A percentile compares a stretch with the other conserved stretches of the same genome.
phyloP scores from a whole-genome alignment of 2,888 invertebrate genomes.

The Muscina levida region DNA sequence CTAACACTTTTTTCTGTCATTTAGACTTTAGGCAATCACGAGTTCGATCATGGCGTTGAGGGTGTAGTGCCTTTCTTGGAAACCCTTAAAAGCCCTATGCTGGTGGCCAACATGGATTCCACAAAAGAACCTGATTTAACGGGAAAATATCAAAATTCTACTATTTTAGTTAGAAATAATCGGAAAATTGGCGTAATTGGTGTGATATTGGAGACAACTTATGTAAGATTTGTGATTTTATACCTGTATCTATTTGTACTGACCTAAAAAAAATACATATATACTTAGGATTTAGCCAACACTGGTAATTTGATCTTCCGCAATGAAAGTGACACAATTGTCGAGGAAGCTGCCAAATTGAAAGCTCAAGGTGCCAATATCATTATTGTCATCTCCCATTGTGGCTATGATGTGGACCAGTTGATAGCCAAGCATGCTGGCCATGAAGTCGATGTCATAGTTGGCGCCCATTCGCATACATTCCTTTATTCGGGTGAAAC shows the following conservation, averaged over 20 bases:
- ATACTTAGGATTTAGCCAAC: conserved; percentile 85
- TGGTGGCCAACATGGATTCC: conserved; percentile 89
- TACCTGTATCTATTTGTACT: background rate
- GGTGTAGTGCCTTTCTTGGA: conserved; percentile 87
- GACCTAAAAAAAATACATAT: too few relatives aligned
- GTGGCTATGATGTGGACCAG: conserved; percentile 86
- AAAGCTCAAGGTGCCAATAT: conserved; percentile 85
- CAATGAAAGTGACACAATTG: conserved; percentile 85
- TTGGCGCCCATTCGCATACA: conserved; percentile 92
- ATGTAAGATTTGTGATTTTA: conserved; percentile 81
- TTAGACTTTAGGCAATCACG: conserved; percentile 92
- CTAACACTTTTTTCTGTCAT: conserved; percentile 49
- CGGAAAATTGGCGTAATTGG: conserved; percentile 90
- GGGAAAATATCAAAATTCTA: conserved; percentile 84
- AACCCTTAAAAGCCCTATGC: conserved; percentile 83
- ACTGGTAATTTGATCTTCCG: conserved; percentile 85
- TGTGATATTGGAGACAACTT: conserved; percentile 85
- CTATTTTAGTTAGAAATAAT: conserved; percentile 83
- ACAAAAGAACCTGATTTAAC: conserved; percentile 84
- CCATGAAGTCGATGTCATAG: conserved; percentile 88
- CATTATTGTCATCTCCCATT: conserved; percentile 91
- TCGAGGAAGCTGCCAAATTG: conserved; percentile 84
- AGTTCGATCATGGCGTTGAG: conserved; percentile 88
- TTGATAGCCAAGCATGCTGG: conserved; percentile 84
- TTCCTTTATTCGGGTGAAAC: conserved; percentile 85